Percentiles rank a stretch among this genome's conserved stretches.
Evolutionary conservation across 2,797 vertebrate species (phyloP).

Genomic region (Poeciliopsis infans): DNA sequence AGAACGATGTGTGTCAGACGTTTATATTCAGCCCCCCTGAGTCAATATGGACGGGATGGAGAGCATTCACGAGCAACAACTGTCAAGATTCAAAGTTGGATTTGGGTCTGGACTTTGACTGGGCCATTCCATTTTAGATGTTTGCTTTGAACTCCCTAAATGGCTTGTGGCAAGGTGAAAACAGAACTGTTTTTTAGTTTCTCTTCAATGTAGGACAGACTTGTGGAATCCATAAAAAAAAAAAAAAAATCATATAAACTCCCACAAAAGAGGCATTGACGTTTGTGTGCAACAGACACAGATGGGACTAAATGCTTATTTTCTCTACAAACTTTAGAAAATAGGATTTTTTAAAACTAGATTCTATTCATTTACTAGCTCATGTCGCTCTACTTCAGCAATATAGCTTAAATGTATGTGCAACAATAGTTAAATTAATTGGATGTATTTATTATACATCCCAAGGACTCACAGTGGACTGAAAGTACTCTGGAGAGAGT

Average conservation of each 20-base stretch:
- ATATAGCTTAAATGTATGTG: neutral
- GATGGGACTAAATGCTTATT: neutral
- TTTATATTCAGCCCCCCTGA: neutral
- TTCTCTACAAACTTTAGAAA: neutral
- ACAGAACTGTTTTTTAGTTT: neutral
- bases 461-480: conserved; percentile 87
- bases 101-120: neutral
- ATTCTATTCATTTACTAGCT: neutral
- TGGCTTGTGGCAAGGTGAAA: neutral
- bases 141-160: neutral
- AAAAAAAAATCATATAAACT: neutral
- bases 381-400: neutral
- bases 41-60: neutral
- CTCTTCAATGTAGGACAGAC: neutral
- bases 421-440: conserved; percentile 16
- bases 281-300: neutral
- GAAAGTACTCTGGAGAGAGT: conserved; percentile 98
- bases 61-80: neutral
- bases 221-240: neutral
- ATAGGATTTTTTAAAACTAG: neutral
- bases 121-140: neutral
- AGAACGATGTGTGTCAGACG: neutral
- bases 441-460: conserved; percentile 22
- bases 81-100: neutral
- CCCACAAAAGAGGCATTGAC: neutral